Evolutionary conservation across 2,888 invertebrate genomes (phyloP).

Genomic region (Drosophila lacicola): DNA sequence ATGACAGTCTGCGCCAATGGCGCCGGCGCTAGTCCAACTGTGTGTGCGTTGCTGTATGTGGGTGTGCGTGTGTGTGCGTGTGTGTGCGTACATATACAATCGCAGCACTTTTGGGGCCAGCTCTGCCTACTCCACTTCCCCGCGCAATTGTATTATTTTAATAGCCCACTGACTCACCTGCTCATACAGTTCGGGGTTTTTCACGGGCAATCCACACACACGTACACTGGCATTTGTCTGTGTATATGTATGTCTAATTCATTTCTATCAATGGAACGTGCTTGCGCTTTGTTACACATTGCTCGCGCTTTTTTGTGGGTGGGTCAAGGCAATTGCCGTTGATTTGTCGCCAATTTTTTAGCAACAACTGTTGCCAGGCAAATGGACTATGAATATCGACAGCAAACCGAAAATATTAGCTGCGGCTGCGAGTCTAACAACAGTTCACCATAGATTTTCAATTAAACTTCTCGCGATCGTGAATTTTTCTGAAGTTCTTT

Average conservation of each 20-base stretch:
- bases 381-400: not conserved
- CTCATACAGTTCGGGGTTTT: conserved; percentile 27
- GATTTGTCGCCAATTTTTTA: conserved; percentile 9
- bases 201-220: not conserved
- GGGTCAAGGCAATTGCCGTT: conserved; percentile 30
- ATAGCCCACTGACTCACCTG: conserved; percentile 41
- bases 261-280: conserved; percentile 37
- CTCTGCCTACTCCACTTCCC: not conserved
- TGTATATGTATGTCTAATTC: not conserved
- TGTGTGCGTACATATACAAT: not conserved
- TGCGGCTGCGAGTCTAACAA: not conserved
- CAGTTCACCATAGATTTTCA: not conserved
- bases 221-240: not conserved
- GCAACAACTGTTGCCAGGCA: not conserved
- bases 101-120: not conserved
- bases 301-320: conserved; percentile 18
- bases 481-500: too few relatives aligned
- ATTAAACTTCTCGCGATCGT: not conserved
- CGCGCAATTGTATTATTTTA: conserved; percentile 20
- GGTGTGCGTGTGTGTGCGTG: not conserved
- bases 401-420: conserved; percentile 14
- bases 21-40: conserved; percentile 41
- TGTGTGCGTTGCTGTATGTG: conserved; percentile 5
- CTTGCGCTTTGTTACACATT: conserved; percentile 22
- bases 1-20: conserved; percentile 28